A percentile compares a stretch with the other conserved stretches of the same genome.
These are phyloP conservation scores for Cheilinus undulatus DNA, from an alignment of 2,113 vertebrate genomes.

Conservation along the genomic window DNA sequence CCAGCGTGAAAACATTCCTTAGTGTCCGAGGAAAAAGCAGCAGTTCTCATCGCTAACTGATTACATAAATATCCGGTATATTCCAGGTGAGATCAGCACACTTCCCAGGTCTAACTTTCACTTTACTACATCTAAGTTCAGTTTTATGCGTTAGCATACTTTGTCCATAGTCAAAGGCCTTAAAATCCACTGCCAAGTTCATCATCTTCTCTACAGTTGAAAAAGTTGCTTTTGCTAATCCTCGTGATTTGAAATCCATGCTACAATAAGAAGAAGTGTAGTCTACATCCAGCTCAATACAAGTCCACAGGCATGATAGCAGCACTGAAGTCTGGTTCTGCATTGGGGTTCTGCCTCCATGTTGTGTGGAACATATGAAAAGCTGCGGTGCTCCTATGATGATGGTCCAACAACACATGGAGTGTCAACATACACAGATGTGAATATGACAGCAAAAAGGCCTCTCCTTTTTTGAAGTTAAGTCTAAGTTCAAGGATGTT, in stretches of 20 bases:
- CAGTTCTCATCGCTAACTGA: conserved; percentile 54
- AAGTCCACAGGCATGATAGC: conserved; percentile 27
- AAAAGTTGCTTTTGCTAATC: conserved; percentile 13
- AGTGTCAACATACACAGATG: conserved; percentile 51
- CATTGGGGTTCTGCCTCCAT: conserved; percentile 30
- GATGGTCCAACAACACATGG: conserved; percentile 49
- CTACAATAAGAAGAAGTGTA: conserved; percentile 58
- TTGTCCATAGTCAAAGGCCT: conserved; percentile 34
- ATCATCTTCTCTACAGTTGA: conserved; percentile 30
- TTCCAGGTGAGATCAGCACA: conserved; percentile 29
- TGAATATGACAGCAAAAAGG: conserved; percentile 71
- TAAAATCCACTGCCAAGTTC: conserved; percentile 38
- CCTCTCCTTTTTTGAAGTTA: conserved; percentile 63
- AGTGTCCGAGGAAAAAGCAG: conserved; percentile 45
- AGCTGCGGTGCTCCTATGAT: conserved; percentile 32
- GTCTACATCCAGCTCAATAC: conserved; percentile 40
- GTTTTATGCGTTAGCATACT: conserved; percentile 27
- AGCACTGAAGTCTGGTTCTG: conserved; percentile 41
- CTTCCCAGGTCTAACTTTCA: conserved; percentile 43
- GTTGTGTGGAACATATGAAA: conserved; percentile 47
- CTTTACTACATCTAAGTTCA: conserved; percentile 46
- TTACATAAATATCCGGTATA: conserved; percentile 35
- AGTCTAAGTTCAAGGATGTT: conserved; percentile 44
- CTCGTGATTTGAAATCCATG: conserved; percentile 51
- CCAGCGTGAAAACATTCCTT: conserved; percentile 67